A percentile compares a stretch with the other conserved stretches of the same genome.
Conservation (phyloP, 92 coral and sea anemone genomes). For the Anthopleura xanthogrammica region DNA sequence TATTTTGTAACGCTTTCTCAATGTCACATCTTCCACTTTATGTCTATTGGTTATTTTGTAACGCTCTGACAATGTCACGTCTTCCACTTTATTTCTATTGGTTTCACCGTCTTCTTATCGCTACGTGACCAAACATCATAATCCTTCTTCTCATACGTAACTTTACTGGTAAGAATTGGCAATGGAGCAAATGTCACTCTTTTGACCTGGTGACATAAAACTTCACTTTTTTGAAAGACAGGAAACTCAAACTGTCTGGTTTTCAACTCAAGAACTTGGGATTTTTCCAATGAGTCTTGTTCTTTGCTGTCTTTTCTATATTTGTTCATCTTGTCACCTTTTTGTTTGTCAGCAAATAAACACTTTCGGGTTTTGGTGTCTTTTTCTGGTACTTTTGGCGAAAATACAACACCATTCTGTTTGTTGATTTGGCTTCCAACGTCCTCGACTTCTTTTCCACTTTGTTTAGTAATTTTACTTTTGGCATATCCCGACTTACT, state of each 20-base stretch:
- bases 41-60: no score
- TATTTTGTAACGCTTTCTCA: no score
- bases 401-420: background rate
- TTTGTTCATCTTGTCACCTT: background rate
- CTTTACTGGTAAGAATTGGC: conserved; percentile 19
- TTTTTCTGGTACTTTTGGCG: background rate
- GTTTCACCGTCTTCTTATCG: background rate
- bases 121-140: conserved; percentile 43
- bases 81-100: conserved; percentile 2
- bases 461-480: background rate
- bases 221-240: conserved; percentile 3
- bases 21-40: no score
- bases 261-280: conserved; percentile 7
- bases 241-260: conserved; percentile 23
- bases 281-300: background rate
- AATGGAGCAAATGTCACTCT: conserved; percentile 9
- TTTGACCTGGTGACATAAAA: background rate
- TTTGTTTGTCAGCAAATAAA: background rate
- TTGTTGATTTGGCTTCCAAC: background rate
- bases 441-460: background rate
- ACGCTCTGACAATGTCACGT: no score
- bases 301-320: background rate
- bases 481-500: background rate
- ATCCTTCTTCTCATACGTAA: conserved; percentile 25
- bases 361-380: background rate